Base-by-base conservation (phyloP, 2,888 invertebrate species). In the Calliphora vomitoria region DNA sequence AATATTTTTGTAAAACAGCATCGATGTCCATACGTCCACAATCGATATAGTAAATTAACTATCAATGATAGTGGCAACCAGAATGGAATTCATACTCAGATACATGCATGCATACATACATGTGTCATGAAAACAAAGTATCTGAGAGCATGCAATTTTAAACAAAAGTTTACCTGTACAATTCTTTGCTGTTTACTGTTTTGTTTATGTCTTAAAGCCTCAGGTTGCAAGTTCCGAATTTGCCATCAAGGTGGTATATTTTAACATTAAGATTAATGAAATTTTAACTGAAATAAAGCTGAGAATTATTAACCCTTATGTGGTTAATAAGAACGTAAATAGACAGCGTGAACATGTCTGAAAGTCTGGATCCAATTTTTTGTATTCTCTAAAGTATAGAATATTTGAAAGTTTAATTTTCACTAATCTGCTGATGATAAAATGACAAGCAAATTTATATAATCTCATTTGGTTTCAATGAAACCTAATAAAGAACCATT, bases 1-100 rank as follows among this genome's bases (percentile, higher is more conserved):
- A 58, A 58, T 58, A 13, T 50, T 41, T 53, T 35, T 35, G 38
- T 20, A 20, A 78, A 74, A 74, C 55, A 53, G 41, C 44, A 6
- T 5, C n/a, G 6, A 15, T 58, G 55, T 35, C 31, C 11, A 8
- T 41, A 8, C 41, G 44, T 35, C 50, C 11, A 31, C 74, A 74
- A 20, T 53, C 66, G 15, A 60, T 66, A 44, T n/a, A 8, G 50
- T 79, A 74, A 79, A 79, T 84, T 66, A 25, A 82, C 68, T 58
- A 58, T 13, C 35, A 66, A 47, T 47, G 31, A 18, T 41, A 81
- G 31, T 41, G 68, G 13, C 74, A 55, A 47, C 44, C 50, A 44
- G 38, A 55, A 53, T 25, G n/a, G n/a, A 68, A 62, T 58, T 50
- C n/a, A 8, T 53, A 10, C 15, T 8, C 58, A 44, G 50, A 10